Conservation (phyloP, 2,888 invertebrate genomes). For the Oxyteleia sp. region DNA sequence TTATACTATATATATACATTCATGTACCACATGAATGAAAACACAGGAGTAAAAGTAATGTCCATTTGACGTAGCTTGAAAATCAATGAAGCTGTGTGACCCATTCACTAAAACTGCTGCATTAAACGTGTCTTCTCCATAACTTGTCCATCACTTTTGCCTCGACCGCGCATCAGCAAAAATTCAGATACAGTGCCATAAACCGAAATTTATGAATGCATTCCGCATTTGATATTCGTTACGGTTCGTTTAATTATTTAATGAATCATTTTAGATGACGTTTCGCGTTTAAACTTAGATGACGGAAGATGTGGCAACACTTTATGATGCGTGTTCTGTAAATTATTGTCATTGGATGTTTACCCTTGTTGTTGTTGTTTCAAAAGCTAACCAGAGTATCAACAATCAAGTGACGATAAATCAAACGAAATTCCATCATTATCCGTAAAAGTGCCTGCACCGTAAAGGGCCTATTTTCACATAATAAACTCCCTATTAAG, state of each 20-base stretch:
- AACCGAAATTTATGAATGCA: too few species aligned
- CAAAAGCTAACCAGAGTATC: constrained; percentile 43
- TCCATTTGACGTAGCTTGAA: too few species aligned
- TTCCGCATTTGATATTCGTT: too few species aligned
- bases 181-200: too few species aligned
- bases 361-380: constrained; percentile 52
- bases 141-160: too few species aligned
- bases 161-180: too few species aligned
- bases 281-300: constrained; percentile 66
- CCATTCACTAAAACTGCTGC: too few species aligned
- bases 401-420: constrained; percentile 43
- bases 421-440: constrained; percentile 20
- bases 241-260: constrained; percentile 71
- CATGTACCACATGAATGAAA: too few species aligned
- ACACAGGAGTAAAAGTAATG: too few species aligned
- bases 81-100: too few species aligned
- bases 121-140: too few species aligned
- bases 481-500: constrained; percentile 12
- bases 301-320: constrained; percentile 49
- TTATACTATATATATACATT: too few species aligned
- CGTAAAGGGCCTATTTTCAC: constrained; percentile 27
- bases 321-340: constrained; percentile 61
- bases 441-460: neutral
- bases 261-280: constrained; percentile 63
- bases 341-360: constrained; percentile 64